Conservation (phyloP, 2,113 vertebrate species). For the Alligator mississippiensis region DNA sequence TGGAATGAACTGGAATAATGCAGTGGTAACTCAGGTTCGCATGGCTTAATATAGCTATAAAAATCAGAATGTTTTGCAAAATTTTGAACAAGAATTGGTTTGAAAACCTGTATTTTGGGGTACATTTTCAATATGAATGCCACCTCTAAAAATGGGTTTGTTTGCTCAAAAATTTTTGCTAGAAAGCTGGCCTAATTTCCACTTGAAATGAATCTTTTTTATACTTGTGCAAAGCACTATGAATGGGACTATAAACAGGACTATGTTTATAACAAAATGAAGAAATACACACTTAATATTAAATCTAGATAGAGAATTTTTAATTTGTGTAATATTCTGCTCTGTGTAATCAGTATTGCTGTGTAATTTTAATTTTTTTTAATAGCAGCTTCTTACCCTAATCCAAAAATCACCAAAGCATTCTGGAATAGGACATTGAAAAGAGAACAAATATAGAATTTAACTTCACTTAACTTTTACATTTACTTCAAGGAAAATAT, state of each 20-base stretch:
- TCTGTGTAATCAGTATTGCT: not conserved
- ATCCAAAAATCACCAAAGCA: not conserved
- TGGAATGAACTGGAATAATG: not conserved
- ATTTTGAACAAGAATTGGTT: slow-evolving; percentile 11
- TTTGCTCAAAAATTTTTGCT: not conserved
- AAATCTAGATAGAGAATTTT: not conserved
- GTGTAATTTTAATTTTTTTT: not conserved
- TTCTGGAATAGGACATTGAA: not conserved
- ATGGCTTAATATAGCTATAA: not conserved
- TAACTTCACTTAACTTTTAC: not conserved
- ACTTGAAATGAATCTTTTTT: not conserved
- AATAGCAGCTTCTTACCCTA: not conserved
- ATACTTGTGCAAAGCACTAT: not conserved
- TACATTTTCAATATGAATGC: not conserved
- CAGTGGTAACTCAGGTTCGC: not conserved
- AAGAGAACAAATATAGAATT: not conserved
- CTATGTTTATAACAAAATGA: not conserved
- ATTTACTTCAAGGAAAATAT: not conserved
- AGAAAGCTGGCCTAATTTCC: not conserved
- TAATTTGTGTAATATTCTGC: accelerated
- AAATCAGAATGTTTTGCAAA: not conserved
- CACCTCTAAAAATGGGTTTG: not conserved
- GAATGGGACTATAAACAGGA: not conserved
- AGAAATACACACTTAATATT: not conserved
- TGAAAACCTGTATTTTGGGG: not conserved